phyloP scores from a whole-genome alignment of 2,113 vertebrate genomes.

The Paralichthys olivaceus region DNA sequence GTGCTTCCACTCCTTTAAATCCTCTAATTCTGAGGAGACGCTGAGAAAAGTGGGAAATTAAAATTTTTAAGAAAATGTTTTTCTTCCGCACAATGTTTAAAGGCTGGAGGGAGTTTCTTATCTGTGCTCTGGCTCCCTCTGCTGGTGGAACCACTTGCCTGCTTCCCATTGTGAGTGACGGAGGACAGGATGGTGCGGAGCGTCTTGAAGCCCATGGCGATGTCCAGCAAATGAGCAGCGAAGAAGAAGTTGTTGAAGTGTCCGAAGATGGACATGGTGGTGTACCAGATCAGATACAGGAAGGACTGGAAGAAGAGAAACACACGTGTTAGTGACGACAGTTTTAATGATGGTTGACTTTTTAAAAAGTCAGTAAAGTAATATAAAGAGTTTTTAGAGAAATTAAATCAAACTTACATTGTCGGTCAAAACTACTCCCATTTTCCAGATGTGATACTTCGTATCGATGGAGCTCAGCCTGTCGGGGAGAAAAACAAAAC shows the following conservation, averaged over 20 bases:
- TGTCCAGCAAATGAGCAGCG: slow-evolving; percentile 95
- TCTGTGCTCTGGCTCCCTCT: slow-evolving; percentile 54
- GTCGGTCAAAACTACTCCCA: slow-evolving; percentile 97
- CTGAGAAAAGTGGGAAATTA: background rate
- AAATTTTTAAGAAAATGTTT: background rate
- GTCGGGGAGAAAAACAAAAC: slow-evolving; percentile 48
- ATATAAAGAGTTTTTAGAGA: too few species aligned
- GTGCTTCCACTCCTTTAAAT: background rate
- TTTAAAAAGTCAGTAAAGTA: too few species aligned
- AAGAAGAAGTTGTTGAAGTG: slow-evolving; percentile 99
- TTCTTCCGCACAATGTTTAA: too few species aligned
- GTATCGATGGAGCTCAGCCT: slow-evolving; percentile 97
- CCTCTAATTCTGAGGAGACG: background rate
- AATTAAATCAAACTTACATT: slow-evolving; percentile 85
- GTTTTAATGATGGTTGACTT: too few species aligned
- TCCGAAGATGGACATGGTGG: slow-evolving; percentile 94
- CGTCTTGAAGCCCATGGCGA: slow-evolving; percentile 98
- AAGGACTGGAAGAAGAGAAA: slow-evolving; percentile 83
- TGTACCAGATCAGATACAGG: slow-evolving; percentile 97
- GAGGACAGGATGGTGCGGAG: slow-evolving; percentile 95
- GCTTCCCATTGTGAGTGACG: slow-evolving; percentile 98
- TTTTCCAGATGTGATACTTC: slow-evolving; percentile 97
- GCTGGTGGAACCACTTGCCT: slow-evolving; percentile 82
- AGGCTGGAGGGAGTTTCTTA: background rate
- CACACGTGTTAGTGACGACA: too few species aligned